phyloP scores from a whole-genome alignment of 2,113 vertebrate species.

The Eulemur macaco region DNA sequence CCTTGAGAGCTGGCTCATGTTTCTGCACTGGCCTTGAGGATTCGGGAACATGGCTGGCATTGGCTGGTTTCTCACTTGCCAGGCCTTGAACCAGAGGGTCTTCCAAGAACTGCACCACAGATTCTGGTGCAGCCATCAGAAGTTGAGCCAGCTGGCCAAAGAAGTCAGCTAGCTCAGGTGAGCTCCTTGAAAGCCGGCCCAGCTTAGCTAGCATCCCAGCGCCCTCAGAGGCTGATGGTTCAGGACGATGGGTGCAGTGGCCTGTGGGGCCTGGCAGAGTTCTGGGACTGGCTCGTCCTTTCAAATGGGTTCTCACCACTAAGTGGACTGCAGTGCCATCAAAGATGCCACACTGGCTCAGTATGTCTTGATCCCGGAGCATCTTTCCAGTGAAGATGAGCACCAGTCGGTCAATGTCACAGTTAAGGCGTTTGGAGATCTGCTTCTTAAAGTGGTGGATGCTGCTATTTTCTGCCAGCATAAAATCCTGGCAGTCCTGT shows the following conservation, averaged over 20 bases:
- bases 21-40: slow-evolving; percentile 67
- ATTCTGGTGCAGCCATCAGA: slow-evolving; percentile 8
- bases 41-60: slow-evolving; percentile 53
- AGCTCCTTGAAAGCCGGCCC: background rate
- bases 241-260: background rate
- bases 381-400: slow-evolving; percentile 77
- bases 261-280: background rate
- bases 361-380: slow-evolving; percentile 71
- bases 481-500: slow-evolving; percentile 70
- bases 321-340: slow-evolving; percentile 68
- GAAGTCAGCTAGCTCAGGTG: slow-evolving; percentile 36
- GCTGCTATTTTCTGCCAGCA: slow-evolving; percentile 71
- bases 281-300: background rate
- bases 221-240: background rate
- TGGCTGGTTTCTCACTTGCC: slow-evolving; percentile 53
- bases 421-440: slow-evolving; percentile 69
- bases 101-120: slow-evolving; percentile 67
- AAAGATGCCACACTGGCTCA: slow-evolving; percentile 65
- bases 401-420: slow-evolving; percentile 48
- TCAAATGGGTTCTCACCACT: slow-evolving; percentile 58
- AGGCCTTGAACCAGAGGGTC: slow-evolving; percentile 68
- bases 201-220: background rate
- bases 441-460: slow-evolving; percentile 69
- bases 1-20: slow-evolving; percentile 52
- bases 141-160: slow-evolving; percentile 62